phyloP scores from a whole-genome alignment of 2,113 vertebrate species.

The Hydrolagus affinis region DNA sequence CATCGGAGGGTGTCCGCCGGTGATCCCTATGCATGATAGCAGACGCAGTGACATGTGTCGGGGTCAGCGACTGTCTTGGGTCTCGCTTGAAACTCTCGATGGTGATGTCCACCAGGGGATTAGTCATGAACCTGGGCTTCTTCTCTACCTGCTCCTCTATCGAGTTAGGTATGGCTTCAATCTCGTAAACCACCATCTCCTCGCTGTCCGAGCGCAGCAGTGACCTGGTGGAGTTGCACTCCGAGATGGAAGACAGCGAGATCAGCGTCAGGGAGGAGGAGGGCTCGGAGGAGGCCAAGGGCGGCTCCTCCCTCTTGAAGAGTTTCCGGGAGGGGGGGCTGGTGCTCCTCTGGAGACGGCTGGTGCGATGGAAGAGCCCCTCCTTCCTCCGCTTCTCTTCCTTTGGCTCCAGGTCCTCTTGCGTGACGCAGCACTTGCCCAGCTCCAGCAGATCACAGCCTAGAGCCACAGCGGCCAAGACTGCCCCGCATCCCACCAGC shows the following conservation, averaged over 20 bases:
- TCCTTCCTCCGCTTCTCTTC: conserved; percentile 77
- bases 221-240: conserved; percentile 92
- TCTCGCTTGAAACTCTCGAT: conserved; percentile 88
- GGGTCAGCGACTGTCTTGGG: conserved; percentile 86
- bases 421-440: conserved; percentile 59
- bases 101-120: conserved; percentile 82
- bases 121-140: conserved; percentile 47
- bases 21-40: conserved; percentile 58
- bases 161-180: conserved; percentile 58
- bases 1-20: conserved; percentile 86
- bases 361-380: conserved; percentile 76
- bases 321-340: conserved; percentile 79
- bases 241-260: conserved; percentile 84
- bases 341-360: conserved; percentile 66
- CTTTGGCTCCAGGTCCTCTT: conserved; percentile 58
- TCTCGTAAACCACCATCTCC: conserved; percentile 73
- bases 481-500: conserved; percentile 79
- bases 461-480: conserved; percentile 82
- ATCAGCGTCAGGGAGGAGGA: conserved; percentile 74
- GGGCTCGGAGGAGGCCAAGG: conserved; percentile 58
- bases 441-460: conserved; percentile 75
- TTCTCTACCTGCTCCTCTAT: conserved; percentile 39
- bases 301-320: conserved; percentile 75
- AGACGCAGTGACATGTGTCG: conserved; percentile 76
- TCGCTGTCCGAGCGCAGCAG: conserved; percentile 83